phyloP scores from a whole-genome alignment of 2,888 invertebrate genomes.

The Ferrisia virgata region DNA sequence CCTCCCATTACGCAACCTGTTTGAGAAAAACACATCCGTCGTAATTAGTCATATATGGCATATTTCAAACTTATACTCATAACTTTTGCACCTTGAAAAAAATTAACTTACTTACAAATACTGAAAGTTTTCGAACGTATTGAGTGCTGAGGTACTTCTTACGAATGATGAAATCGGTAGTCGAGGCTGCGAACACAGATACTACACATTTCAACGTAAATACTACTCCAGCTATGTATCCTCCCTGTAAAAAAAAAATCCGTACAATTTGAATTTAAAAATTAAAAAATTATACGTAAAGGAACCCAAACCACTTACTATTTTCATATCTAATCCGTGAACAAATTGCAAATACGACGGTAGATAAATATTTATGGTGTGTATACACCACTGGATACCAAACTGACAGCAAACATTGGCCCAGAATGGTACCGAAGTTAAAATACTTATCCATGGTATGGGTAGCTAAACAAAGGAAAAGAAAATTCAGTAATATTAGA shows the following conservation, averaged over 20 bases:
- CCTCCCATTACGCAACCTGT: neutral
- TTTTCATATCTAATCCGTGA: conserved; percentile 66
- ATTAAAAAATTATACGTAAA: too few relatives aligned
- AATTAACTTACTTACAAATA: conserved; percentile 19
- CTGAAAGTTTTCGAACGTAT: neutral
- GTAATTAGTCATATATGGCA: too few relatives aligned
- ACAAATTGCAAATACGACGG: conserved; percentile 68
- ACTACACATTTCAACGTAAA: neutral
- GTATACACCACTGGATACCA: conserved; percentile 67
- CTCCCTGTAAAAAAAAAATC: neutral
- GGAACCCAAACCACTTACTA: conserved; percentile 55
- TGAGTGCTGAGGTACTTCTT: neutral
- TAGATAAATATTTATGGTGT: conserved; percentile 67
- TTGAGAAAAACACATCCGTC: too few relatives aligned
- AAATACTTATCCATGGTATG: conserved; percentile 63
- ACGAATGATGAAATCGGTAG: neutral
- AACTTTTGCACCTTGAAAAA: too few relatives aligned
- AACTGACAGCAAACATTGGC: conserved; percentile 64
- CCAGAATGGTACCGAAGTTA: conserved; percentile 63
- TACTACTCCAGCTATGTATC: neutral
- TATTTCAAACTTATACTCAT: too few relatives aligned
- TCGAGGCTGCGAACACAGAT: neutral
- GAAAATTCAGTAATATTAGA: neutral
- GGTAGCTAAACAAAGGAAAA: conserved; percentile 51
- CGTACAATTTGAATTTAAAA: neutral